Percentiles rank a stretch among this genome's conserved stretches.
Conservation (phyloP, 2,888 invertebrate genomes). For the Pharmacophagus antenor region DNA sequence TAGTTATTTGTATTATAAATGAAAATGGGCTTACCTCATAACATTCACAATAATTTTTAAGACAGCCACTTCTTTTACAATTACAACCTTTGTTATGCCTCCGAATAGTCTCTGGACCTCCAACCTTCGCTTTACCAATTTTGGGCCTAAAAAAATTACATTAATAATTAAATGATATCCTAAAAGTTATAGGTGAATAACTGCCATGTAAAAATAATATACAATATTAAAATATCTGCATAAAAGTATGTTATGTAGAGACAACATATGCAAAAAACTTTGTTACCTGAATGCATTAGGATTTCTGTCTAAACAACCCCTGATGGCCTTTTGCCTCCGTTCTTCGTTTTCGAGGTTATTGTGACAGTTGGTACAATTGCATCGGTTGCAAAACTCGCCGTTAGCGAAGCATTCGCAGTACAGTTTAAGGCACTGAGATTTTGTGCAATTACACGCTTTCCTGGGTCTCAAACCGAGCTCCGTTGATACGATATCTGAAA, state of each 20-base stretch:
- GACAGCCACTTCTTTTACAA: constrained; percentile 97
- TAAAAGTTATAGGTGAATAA: neutral
- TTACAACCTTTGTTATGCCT: constrained; percentile 99
- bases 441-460: constrained; percentile 99
- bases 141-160: constrained; percentile 86
- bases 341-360: constrained; percentile 98
- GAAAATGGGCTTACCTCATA: constrained; percentile 87
- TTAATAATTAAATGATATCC: neutral
- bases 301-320: constrained; percentile 96
- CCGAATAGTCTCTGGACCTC: constrained; percentile 87
- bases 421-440: constrained; percentile 98
- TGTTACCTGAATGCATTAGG: constrained; percentile 93
- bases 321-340: constrained; percentile 95
- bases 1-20: too few relatives aligned
- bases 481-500: constrained; percentile 48
- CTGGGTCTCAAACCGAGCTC: constrained; percentile 83
- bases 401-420: constrained; percentile 99
- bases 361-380: constrained; percentile 98
- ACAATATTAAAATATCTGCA: too few relatives aligned
- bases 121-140: constrained; percentile 91
- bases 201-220: too few relatives aligned
- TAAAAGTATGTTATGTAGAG: too few relatives aligned
- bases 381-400: constrained; percentile 98
- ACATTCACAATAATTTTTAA: constrained; percentile 99
- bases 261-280: too few relatives aligned